Evolutionary conservation across 2,797 vertebrate species (phyloP), one percentile per base, ranked within the genome.

Genomic region (Protonibea diacanthus): DNA sequence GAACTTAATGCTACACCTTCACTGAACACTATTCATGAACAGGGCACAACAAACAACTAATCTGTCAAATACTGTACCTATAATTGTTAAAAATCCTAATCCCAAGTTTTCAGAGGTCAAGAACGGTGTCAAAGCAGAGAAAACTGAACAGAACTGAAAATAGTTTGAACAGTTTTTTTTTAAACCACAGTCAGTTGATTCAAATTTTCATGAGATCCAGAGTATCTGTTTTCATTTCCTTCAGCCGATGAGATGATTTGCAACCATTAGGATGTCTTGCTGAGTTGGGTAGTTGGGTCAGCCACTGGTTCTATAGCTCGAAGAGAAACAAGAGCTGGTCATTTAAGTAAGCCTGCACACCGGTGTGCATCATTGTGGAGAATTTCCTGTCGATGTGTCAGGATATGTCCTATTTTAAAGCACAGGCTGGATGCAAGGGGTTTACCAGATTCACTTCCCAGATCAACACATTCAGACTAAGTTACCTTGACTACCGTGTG

Each of bases 131-230:
- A 55, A 38, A 61, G 38, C 23, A 21, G 4, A 42, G 44, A 7
- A 8, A 18, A 17, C 11, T 15, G 38, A 51, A 58, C 13, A 6
- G 27, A 63, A 18, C 47, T 17, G 2, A 17, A 42, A 47, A 13
- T 2, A 25, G 27, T 2, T 17, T 14, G 33, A 49, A 17, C 47
- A 33, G 29, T n/a, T n/a, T 33, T 33, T 33, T 33, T 33, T 33
- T 6, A 1, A 47, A 17, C 15, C 17, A 7, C 49, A 66, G 67
- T 14, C 21, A n/a, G 63, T 27, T 40, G 63, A 60, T 14, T 72
- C 21, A 64, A 23, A 27, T 18, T 44, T 23, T 10, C 8, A 80
- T 18, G 58, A 49, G 58, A 52, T 52, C 10, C 56, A 74, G 21
- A 51, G 44, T 21, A 18, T 44, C 55, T 25, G 29, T 51, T 74